These are phyloP conservation scores for Amitus sp. DNA, from an alignment of 2,888 invertebrate genomes.

Conservation along the genomic window DNA sequence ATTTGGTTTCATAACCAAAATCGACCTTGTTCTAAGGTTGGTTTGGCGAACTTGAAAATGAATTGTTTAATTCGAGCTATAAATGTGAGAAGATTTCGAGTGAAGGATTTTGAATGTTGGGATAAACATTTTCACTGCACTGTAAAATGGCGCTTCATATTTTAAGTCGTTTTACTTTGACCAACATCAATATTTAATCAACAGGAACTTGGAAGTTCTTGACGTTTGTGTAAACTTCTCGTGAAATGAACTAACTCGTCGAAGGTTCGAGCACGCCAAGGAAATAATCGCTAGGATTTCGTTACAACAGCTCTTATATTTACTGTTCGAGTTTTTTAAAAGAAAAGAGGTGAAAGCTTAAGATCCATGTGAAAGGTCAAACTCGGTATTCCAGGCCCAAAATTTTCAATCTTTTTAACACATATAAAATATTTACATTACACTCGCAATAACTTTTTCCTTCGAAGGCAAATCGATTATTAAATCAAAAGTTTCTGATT, in stretches of 20 bases:
- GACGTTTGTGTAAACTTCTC: not conserved
- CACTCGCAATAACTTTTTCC: too few relatives aligned
- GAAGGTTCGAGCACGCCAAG: slow-evolving; percentile 1
- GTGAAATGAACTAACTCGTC: not conserved
- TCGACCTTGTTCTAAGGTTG: not conserved
- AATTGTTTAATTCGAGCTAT: too few relatives aligned
- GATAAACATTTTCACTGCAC: slow-evolving; percentile 2
- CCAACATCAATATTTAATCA: not conserved
- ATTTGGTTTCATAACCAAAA: too few relatives aligned
- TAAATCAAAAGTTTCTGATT: too few relatives aligned
- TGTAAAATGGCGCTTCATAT: not conserved
- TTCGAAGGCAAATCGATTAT: too few relatives aligned
- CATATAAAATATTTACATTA: not conserved
- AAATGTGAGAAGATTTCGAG: not conserved
- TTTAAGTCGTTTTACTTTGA: too few relatives aligned
- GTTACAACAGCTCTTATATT: slow-evolving; percentile 4
- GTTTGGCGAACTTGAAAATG: not conserved
- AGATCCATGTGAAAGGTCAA: slow-evolving; percentile 31
- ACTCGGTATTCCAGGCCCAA: too few relatives aligned
- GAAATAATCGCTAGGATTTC: not conserved
- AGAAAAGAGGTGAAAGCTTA: slow-evolving; percentile 35
- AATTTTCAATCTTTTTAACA: not conserved
- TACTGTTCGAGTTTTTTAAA: slow-evolving; percentile 9
- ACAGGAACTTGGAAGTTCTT: not conserved
- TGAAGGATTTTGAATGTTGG: too few relatives aligned